A percentile compares a stretch with the other conserved stretches of the same genome.
Conservation (phyloP, 2,113 vertebrate species). For the Ranitomeya variabilis region DNA sequence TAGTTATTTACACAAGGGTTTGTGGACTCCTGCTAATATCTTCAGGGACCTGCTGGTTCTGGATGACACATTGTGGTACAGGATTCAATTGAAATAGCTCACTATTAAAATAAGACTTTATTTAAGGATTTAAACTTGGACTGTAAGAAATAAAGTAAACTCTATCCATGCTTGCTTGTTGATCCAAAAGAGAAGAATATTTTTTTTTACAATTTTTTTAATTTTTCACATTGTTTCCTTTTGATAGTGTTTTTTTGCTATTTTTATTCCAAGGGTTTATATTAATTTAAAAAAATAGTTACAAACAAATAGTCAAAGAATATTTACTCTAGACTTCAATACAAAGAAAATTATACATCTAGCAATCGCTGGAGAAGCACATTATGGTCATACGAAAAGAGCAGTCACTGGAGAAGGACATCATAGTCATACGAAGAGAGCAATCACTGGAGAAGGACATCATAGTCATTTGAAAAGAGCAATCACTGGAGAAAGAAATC, state of each 20-base stretch:
- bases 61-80: conserved; percentile 16
- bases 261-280: too few species aligned
- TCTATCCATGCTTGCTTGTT: neutral
- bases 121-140: neutral
- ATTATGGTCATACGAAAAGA: too few species aligned
- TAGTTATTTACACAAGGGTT: conserved; percentile 29
- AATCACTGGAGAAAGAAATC: too few species aligned
- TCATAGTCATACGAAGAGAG: too few species aligned
- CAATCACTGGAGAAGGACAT: too few species aligned
- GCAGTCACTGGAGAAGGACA: too few species aligned
- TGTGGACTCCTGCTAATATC: conserved; percentile 33
- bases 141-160: neutral
- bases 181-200: neutral
- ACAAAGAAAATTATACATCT: neutral
- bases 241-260: too few species aligned
- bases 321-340: neutral
- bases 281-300: too few species aligned
- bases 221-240: neutral
- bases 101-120: conserved; percentile 1
- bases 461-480: too few species aligned
- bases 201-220: neutral
- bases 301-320: too few species aligned
- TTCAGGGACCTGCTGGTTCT: conserved; percentile 5
- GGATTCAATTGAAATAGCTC: conserved; percentile 10
- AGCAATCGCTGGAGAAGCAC: too few species aligned